Conservation (phyloP, 1,140 invertebrate genomes). For the Drosophila nasuta region DNA sequence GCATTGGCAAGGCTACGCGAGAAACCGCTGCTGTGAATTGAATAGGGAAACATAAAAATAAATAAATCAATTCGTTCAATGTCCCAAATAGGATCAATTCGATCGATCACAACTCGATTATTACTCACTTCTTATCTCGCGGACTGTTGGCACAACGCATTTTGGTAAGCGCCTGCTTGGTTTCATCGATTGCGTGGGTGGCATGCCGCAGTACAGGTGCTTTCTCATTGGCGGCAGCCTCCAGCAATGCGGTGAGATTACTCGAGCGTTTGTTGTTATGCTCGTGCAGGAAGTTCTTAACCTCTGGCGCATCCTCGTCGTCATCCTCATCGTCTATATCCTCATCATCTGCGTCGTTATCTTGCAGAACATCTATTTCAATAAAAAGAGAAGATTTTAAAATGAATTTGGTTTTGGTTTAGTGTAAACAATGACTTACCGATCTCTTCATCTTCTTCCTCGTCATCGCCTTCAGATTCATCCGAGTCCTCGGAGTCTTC, state of each 20-base stretch:
- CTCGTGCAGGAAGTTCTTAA: conserved; percentile 74
- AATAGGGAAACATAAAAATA: conserved; percentile 1
- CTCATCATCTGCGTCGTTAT: conserved; percentile 81
- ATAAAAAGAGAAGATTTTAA: neutral
- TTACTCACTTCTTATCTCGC: conserved; percentile 85
- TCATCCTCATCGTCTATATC: conserved; percentile 84
- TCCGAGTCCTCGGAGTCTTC: conserved; percentile 81
- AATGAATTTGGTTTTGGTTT: neutral
- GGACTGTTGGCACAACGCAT: conserved; percentile 94
- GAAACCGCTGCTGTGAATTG: conserved; percentile 72
- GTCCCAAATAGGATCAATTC: neutral
- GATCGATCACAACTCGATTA: conserved; percentile 7
- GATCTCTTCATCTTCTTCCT: conserved; percentile 81
- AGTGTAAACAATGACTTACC: conserved; percentile 36
- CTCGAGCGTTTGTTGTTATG: conserved; percentile 71
- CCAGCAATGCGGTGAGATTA: conserved; percentile 75
- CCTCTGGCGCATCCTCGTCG: conserved; percentile 75
- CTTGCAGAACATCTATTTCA: conserved; percentile 68
- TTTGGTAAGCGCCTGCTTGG: conserved; percentile 96
- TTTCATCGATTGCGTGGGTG: conserved; percentile 93
- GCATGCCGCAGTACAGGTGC: conserved; percentile 81
- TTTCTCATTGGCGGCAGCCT: conserved; percentile 89
- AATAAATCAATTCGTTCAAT: neutral
- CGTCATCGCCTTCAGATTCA: conserved; percentile 78
- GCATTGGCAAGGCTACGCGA: conserved; percentile 86